These are phyloP conservation scores for Pseudomyrmex pallidus DNA, from an alignment of 1,140 invertebrate species.

Conservation along the genomic window DNA sequence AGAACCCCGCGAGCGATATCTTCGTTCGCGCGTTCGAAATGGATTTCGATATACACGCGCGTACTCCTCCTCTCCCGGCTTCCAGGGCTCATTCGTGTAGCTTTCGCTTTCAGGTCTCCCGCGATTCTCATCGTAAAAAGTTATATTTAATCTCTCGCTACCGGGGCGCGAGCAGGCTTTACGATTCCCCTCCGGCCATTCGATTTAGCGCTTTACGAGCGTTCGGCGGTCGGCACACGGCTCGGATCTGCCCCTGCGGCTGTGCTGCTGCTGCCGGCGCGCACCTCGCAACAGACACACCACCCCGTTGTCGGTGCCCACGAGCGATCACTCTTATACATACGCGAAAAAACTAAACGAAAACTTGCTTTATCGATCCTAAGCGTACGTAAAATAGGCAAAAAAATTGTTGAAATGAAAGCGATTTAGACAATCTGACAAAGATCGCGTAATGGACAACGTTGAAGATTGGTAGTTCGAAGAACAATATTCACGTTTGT, in stretches of 20 bases:
- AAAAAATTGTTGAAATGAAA: too few species aligned
- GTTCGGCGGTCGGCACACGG: slow-evolving; percentile 31
- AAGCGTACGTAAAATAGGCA: too few species aligned
- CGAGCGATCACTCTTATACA: slow-evolving; percentile 28
- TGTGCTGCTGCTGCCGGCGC: slow-evolving; percentile 3
- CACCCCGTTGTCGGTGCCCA: not conserved
- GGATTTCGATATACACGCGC: slow-evolving; percentile 11
- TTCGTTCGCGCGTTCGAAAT: slow-evolving; percentile 6
- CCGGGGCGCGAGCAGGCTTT: slow-evolving; percentile 29
- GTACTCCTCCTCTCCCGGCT: too few species aligned
- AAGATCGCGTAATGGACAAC: too few species aligned
- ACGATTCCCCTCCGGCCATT: slow-evolving; percentile 48
- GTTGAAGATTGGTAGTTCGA: too few species aligned
- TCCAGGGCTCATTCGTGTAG: too few species aligned
- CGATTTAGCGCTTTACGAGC: slow-evolving; percentile 52
- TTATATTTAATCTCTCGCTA: slow-evolving; percentile 56
- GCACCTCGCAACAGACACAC: slow-evolving; percentile 1
- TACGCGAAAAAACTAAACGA: too few species aligned
- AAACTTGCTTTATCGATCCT: too few species aligned
- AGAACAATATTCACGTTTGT: too few species aligned
- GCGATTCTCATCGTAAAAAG: slow-evolving; percentile 53
- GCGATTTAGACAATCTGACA: too few species aligned
- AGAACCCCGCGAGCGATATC: not conserved
- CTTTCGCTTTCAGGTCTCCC: slow-evolving; percentile 44
- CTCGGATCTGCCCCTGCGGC: not conserved